Conservation (phyloP, 1,140 invertebrate species). For the Papilio glaucus region DNA sequence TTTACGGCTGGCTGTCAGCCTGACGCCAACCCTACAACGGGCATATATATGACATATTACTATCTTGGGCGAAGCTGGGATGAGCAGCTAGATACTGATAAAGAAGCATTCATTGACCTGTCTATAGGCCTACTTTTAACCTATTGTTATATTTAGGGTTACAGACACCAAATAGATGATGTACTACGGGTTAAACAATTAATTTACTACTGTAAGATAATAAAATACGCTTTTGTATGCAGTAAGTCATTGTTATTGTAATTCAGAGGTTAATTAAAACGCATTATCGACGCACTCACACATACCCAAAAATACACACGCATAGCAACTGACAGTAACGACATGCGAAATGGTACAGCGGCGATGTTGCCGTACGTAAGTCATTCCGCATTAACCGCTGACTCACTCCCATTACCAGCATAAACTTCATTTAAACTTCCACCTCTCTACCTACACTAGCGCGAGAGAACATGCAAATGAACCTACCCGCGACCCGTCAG, state of each 20-base stretch:
- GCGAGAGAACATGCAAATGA: constrained; percentile 28
- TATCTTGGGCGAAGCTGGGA: no score
- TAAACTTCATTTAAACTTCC: constrained; percentile 36
- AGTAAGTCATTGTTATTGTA: no score
- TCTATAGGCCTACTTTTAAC: neutral
- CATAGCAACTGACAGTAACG: neutral
- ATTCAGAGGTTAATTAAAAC: neutral
- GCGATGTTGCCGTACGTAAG: neutral
- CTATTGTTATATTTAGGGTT: no score
- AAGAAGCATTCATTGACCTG: neutral
- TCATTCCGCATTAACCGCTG: constrained; percentile 30
- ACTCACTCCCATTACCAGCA: constrained; percentile 27
- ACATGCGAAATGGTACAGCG: neutral
- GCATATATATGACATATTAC: no score
- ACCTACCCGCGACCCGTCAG: constrained; percentile 37
- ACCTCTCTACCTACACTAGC: constrained; percentile 30
- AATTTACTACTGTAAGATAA: neutral
- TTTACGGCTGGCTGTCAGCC: no score
- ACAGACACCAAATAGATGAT: no score
- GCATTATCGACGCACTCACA: neutral
- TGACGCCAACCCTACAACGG: no score
- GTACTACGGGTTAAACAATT: no score
- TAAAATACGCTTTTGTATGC: no score
- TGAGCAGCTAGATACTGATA: no score
- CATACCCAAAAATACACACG: neutral